phyloP scores from a whole-genome alignment of 23 tunicate species.

The Botrylloides violaceus region DNA sequence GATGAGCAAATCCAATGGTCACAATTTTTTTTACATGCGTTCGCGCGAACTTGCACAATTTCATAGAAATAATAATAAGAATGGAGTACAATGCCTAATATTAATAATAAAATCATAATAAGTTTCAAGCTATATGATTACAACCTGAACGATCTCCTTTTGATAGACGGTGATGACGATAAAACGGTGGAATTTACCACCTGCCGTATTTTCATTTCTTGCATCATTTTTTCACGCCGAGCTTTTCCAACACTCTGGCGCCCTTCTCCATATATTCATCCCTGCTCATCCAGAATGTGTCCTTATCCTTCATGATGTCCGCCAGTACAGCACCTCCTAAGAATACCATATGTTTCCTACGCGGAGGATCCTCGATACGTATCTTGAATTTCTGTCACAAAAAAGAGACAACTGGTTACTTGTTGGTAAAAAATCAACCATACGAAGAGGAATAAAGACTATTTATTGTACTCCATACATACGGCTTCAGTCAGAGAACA shows the following conservation, averaged over 20 bases:
- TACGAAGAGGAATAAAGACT: too few relatives aligned
- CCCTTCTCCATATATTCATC: constrained; percentile 90
- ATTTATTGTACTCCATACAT: too few relatives aligned
- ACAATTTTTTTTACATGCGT: neutral
- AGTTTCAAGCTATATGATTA: constrained; percentile 12
- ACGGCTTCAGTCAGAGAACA: too few relatives aligned
- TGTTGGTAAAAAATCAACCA: too few relatives aligned
- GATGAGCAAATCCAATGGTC: too few relatives aligned
- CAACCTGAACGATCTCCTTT: constrained; percentile 1
- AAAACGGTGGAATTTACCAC: neutral
- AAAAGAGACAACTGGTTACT: too few relatives aligned
- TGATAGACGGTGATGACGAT: too few relatives aligned
- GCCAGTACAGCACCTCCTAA: constrained; percentile 99
- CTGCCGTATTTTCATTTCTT: neutral
- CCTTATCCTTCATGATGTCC: constrained; percentile 99
- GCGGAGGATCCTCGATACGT: constrained; percentile 96
- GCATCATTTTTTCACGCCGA: constrained; percentile 57
- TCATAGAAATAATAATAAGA: constrained; percentile 19
- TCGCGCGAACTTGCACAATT: constrained; percentile 1
- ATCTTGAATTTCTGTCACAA: constrained; percentile 89
- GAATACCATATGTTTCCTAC: constrained; percentile 99
- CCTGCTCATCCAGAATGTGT: constrained; percentile 91
- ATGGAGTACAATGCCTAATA: constrained; percentile 13
- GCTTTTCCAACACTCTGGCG: constrained; percentile 73
- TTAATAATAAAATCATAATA: constrained; percentile 17